Evolutionary conservation across 2,797 vertebrate genomes (phyloP).

Genomic region (Zenarchopterus dispar): DNA sequence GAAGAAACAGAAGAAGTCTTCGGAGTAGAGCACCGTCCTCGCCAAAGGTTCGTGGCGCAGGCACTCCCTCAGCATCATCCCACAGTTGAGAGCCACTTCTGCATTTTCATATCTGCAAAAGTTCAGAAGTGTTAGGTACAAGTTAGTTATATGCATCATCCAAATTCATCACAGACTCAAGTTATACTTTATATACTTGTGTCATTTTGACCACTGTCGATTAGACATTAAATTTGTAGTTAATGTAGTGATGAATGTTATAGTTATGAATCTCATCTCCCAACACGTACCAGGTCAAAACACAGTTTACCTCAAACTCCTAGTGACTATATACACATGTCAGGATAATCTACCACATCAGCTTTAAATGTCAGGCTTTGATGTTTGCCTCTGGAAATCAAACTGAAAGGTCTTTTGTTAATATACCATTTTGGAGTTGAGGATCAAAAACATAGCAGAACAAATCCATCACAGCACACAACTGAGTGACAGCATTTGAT

Average conservation of each 20-base stretch:
- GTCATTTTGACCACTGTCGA: not conserved
- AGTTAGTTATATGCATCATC: not conserved
- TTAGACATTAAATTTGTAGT: not conserved
- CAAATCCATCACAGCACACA: conserved; percentile 5
- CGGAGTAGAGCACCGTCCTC: conserved; percentile 82
- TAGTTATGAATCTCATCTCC: no score
- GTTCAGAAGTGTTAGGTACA: conserved; percentile 29
- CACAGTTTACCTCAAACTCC: not conserved
- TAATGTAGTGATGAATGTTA: no score
- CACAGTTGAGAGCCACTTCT: conserved; percentile 87
- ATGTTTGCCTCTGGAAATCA: conserved; percentile 17
- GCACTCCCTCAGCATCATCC: conserved; percentile 87
- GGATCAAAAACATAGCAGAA: not conserved
- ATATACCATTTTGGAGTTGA: conserved; percentile 17
- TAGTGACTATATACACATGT: not conserved
- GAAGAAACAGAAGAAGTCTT: conserved; percentile 85
- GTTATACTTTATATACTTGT: not conserved
- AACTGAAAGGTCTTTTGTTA: conserved; percentile 10
- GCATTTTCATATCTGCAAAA: conserved; percentile 81
- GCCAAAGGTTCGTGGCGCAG: conserved; percentile 85
- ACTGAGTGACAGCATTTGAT: conserved; percentile 2
- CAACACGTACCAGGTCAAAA: not conserved
- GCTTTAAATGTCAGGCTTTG: conserved; percentile 25
- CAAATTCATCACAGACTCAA: not conserved
- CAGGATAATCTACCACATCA: not conserved